Percentiles rank a stretch among this genome's conserved stretches.
phyloP scores from a whole-genome alignment of 2,888 invertebrate species.

The Pardosa pseudoannulata region DNA sequence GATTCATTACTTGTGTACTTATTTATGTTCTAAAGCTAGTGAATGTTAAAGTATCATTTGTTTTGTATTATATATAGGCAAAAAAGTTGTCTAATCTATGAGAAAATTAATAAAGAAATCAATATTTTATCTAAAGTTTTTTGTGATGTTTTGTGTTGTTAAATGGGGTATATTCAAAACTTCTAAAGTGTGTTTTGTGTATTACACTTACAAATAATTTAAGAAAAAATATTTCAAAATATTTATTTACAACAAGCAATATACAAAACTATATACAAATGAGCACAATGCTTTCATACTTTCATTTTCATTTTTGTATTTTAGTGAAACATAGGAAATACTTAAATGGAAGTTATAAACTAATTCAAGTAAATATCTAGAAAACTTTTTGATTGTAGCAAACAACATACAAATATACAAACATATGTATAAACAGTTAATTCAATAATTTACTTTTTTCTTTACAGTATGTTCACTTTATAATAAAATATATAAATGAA shows the following conservation, averaged over 20 bases:
- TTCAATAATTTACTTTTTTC: no score
- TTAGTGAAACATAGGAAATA: no score
- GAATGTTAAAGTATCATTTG: conserved; percentile 22
- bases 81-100: conserved; percentile 41
- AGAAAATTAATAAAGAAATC: conserved; percentile 36
- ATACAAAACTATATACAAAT: conserved; percentile 22
- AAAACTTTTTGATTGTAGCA: no score
- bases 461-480: no score
- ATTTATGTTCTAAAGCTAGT: conserved; percentile 43
- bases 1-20: conserved; percentile 36
- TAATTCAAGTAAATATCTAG: no score
- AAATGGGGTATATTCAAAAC: not conserved
- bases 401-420: no score
- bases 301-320: no score
- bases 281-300: not conserved
- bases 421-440: no score
- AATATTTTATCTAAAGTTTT: conserved; percentile 44
- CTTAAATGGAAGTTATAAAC: no score
- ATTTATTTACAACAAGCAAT: conserved; percentile 42
- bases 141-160: not conserved
- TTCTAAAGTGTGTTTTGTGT: no score
- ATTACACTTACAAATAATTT: no score
- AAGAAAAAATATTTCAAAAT: not conserved
- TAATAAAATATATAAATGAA: no score
- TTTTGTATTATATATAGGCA: conserved; percentile 54